Evolutionary conservation across 2,113 vertebrate genomes (phyloP).

Genomic region (Ornithorhynchus anatinus): DNA sequence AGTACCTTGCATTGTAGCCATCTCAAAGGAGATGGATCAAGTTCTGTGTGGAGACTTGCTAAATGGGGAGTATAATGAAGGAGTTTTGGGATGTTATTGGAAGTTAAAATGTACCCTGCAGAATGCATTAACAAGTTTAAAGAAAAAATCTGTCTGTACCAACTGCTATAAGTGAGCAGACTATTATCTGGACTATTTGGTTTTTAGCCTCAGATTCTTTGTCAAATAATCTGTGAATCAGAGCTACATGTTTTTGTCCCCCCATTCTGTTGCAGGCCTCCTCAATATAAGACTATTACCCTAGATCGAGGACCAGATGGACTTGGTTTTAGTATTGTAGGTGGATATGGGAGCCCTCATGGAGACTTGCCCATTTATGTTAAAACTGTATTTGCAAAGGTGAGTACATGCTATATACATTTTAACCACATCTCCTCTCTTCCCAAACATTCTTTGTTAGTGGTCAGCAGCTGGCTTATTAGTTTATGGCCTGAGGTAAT

Average conservation of each 20-base stretch:
- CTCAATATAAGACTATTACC: conserved; percentile 92
- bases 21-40: not conserved
- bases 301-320: conserved; percentile 93
- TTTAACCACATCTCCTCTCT: not conserved
- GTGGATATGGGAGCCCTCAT: conserved; percentile 92
- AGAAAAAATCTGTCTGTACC: too few relatives aligned
- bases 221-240: not conserved
- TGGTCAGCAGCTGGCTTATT: conserved; percentile 41
- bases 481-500: conserved; percentile 40
- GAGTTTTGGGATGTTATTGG: not conserved
- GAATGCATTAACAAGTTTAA: not conserved
- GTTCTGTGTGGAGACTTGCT: too few relatives aligned
- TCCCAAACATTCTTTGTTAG: not conserved
- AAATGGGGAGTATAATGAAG: conserved; percentile 1
- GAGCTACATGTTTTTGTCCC: not conserved
- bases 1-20: not conserved
- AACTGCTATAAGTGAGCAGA: not conserved
- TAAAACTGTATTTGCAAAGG: conserved; percentile 96
- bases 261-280: conserved; percentile 76
- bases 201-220: too few relatives aligned
- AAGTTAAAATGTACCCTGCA: not conserved
- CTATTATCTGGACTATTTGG: too few relatives aligned
- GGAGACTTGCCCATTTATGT: conserved; percentile 97
- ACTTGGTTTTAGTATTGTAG: conserved; percentile 96
- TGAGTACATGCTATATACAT: conserved; percentile 49